These are phyloP conservation scores for Martes martes DNA, from an alignment of 2,113 vertebrate species.

Conservation along the genomic window DNA sequence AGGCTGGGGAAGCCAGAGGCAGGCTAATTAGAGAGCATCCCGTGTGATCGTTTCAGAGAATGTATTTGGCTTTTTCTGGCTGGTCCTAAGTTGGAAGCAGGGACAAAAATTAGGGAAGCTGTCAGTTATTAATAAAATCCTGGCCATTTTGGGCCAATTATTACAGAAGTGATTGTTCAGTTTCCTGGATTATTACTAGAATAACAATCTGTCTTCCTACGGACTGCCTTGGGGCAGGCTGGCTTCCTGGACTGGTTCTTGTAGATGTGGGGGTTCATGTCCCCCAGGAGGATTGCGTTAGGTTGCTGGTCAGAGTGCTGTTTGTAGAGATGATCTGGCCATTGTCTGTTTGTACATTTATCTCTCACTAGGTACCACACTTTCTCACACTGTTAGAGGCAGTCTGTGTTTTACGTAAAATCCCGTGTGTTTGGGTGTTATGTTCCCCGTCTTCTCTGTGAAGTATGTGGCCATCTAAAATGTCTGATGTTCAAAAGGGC, in stretches of 20 bases:
- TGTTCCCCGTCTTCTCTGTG: not conserved
- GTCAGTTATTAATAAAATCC: not conserved
- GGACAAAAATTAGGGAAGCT: not conserved
- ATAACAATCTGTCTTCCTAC: not conserved
- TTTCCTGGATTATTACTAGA: not conserved
- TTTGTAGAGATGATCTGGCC: not conserved
- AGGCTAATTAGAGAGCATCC: not conserved
- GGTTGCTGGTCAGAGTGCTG: not conserved
- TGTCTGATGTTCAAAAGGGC: not conserved
- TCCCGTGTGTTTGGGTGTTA: not conserved
- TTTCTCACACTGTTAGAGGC: not conserved
- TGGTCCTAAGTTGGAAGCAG: not conserved
- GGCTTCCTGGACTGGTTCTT: not conserved
- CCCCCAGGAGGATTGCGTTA: no score
- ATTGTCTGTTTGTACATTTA: not conserved
- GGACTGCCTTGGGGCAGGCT: not conserved
- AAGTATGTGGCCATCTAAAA: not conserved
- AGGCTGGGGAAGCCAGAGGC: not conserved
- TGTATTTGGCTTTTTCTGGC: not conserved
- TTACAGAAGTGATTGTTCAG: not conserved
- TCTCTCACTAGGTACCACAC: no score
- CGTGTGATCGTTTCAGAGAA: not conserved
- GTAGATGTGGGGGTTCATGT: not conserved
- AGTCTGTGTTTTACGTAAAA: not conserved
- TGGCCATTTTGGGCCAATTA: not conserved